Base-by-base conservation (phyloP, 2,888 invertebrate genomes). In the Linnaemya vulpina region DNA sequence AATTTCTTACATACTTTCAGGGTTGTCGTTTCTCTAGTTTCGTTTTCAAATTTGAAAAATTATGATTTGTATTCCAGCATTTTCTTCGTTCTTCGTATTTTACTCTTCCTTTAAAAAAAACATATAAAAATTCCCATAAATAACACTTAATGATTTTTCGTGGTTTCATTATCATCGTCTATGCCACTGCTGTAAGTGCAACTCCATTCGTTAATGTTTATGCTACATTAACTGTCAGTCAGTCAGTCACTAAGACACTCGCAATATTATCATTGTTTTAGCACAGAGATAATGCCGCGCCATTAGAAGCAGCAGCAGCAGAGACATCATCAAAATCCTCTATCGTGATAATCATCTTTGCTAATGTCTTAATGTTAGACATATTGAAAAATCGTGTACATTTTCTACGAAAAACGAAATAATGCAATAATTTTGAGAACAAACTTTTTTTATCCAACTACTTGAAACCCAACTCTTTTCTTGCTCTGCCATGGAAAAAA, bases 141-240 rank as follows among this genome's bases (percentile, higher is more conserved):
- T 83, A 83, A 71, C 51, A 77, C 71, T 83, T 77, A 83, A 83
- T 67, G 65, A 71, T 74, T 82, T 83, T 83, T 77, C 77, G 76
- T 65, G 81, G 76, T 65, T 75, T 77, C 65, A 77, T 77, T 77
- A 82, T 76, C 70, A 70, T 70, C 63, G 67, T 51, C 55, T 74
- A 30, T 67, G 40, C 20, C 51, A 58, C 65, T 20, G 46, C 30
- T 71, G 55, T 43, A 65, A 67, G n/a, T 65, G 65, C 51, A 74
- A 74, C 74, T 53, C 20, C 43, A 74, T 80, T 77, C 67, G 46
- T 62, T 67, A 81, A 81, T 81, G 58, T 84, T 81, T 73, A 76
- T 84, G 81, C 81, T 84, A 84, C 84, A 84, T 84, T 84, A 84
- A 81, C 80, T 81, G 84, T 84, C 84, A 83, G 75, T 73, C 84